Evolutionary conservation across 2,113 vertebrate species (phyloP), one percentile per base, ranked within the genome.

Genomic region (Rhinogobius similis): DNA sequence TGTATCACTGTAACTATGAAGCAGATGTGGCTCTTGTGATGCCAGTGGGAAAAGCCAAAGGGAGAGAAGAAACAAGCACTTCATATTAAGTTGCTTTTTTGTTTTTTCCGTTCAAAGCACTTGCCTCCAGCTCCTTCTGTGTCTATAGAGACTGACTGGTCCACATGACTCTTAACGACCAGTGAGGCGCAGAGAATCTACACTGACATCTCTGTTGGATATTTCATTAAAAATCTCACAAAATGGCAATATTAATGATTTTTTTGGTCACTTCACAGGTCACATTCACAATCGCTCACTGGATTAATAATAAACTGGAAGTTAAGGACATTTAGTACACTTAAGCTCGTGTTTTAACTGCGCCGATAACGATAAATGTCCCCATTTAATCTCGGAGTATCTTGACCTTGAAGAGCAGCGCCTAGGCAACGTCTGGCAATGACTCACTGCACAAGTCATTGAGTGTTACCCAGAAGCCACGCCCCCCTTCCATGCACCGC

Each of bases 331-430:
- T n/a, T 36, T 14, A n/a, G 20, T 58, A 62, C 43, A 55, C 4
- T 23, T 38, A 8, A 46, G n/a, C 36, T 50, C 27, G 27, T 10
- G 56, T 0, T 61, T 50, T 67, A 18, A 20, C 43, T 20, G 29
- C 0, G 12, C 52, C 58, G 38, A 70, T 27, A 62, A 32, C n/a
- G 24, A 2, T 53, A 48, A 41, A 26, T 27, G 27, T 81, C 27
- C 26, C 41, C 44, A 48, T 29, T 39, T 76, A 70, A 12, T 59
- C 41, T 43, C 20, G 62, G 29, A 50, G n/a, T 75, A 52, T 43
- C 44, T 62, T 66, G 79, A 84, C 85, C 82, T 90, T 83, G 79
- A 65, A 67, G 68, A 61, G 53, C 65, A 74, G 68, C 20, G 53
- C n/a, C 24, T 41, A 4, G 68, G 69, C 72, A 53, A 65, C 62